These are phyloP conservation scores for Scomber colias DNA, from an alignment of 2,113 vertebrate species.

Conservation along the genomic window DNA sequence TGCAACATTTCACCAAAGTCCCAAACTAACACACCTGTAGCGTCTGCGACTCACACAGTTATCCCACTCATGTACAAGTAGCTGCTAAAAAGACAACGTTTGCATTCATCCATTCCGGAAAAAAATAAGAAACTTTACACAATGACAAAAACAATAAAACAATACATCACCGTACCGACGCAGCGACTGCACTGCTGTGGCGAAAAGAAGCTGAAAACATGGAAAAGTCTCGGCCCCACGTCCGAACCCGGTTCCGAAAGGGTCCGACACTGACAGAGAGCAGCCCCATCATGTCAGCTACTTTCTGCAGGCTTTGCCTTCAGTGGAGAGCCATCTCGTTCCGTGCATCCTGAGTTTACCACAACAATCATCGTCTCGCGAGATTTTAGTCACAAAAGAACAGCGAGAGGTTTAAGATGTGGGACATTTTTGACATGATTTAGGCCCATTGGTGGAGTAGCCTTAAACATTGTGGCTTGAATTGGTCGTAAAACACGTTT, in stretches of 20 bases:
- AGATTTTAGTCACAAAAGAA: slow-evolving; percentile 18
- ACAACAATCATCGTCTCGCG: slow-evolving; percentile 23
- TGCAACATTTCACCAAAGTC: too few species aligned
- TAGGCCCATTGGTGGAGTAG: too few species aligned
- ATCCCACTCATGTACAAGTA: not conserved
- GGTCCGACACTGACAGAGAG: slow-evolving; percentile 35
- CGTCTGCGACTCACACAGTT: too few species aligned
- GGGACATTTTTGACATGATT: too few species aligned
- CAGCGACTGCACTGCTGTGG: not conserved
- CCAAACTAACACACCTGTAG: too few species aligned
- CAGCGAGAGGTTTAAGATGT: not conserved
- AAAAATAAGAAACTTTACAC: not conserved
- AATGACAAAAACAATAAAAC: slow-evolving; percentile 17
- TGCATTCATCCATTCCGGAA: not conserved
- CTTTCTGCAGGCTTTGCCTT: not conserved
- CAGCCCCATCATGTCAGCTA: slow-evolving; percentile 45
- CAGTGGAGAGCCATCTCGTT: not conserved
- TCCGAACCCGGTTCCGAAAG: slow-evolving; percentile 47
- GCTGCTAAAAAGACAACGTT: not conserved
- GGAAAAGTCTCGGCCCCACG: slow-evolving; percentile 42
- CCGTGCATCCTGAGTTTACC: rapidly evolving
- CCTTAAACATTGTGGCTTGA: too few species aligned
- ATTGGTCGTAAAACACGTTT: too few species aligned
- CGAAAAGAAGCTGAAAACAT: slow-evolving; percentile 23
- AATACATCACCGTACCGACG: slow-evolving; percentile 44